Base-by-base conservation (phyloP, 2,888 invertebrate species). In the Pollenia angustigena region DNA sequence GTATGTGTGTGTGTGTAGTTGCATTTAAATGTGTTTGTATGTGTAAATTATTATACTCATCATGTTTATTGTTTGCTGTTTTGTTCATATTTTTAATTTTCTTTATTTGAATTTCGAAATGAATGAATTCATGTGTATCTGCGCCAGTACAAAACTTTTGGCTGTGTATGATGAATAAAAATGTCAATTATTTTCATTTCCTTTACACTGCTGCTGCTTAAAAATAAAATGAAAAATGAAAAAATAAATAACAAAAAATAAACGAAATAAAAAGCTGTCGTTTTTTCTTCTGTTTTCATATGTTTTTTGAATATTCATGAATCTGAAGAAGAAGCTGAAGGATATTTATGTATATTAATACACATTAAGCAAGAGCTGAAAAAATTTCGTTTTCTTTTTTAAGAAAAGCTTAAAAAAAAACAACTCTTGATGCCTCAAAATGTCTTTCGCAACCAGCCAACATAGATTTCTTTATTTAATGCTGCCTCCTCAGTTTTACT, bases 151-250 rank as follows among this genome's bases (percentile, higher is more conserved):
- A 6, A 46, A 32, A 7, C 9, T 4, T 66, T n/a, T 66, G 46
- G 40, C 60, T 75, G 52, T 79, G 44, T 78, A 48, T 71, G 79
- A 75, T 79, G 75, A 79, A 86, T 86, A 86, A 75, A 85, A 86
- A 86, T 86, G 69, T 86, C 74, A 83, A 83, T 86, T 86, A 83
- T 76, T 86, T 80, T 86, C 74, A 64, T 79, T 83, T 83, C 64
- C 62, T 75, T 86, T 54, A n/a, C 75, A 64, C 82, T 66, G 42
- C 74, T 71, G 72, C 32, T 50, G 78, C 54, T 32, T 9, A 48
- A 18, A 18, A 66, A n/a, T n/a, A 50, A 68, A 10, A 46, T 14
- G 9, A 18, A 46, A 46, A 12, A 60, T 12, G 18, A 40, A 60
- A 71, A 64, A 48, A 54, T 14, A 52, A 62, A 50, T 62, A 50